Conservation (phyloP, 2,797 vertebrate species). For the Poeciliopsis paucimaculata region DNA sequence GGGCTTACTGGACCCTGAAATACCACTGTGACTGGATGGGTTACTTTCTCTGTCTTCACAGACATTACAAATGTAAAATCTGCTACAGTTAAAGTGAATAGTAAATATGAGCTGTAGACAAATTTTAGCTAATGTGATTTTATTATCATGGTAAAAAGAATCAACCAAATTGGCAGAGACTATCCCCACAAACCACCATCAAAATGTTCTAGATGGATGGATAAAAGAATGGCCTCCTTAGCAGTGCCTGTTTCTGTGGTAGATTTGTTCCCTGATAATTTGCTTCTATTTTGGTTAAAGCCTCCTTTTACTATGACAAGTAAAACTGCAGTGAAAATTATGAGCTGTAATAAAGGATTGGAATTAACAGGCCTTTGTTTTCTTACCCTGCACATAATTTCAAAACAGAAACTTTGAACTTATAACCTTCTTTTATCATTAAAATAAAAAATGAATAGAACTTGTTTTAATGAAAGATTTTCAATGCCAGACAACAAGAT, state of each 20-base stretch:
- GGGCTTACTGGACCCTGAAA: too few species aligned
- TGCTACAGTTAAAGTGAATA: not conserved
- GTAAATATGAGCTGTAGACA: not conserved
- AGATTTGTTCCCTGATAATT: not conserved
- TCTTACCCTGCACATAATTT: not conserved
- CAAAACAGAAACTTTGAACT: not conserved
- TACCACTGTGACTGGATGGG: not conserved
- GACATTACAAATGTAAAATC: not conserved
- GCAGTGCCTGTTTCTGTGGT: not conserved
- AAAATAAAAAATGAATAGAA: not conserved
- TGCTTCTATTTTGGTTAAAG: not conserved
- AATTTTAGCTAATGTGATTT: not conserved
- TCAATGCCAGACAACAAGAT: not conserved
- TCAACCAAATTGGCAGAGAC: not conserved
- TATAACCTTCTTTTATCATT: not conserved
- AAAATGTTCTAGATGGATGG: not conserved
- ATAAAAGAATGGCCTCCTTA: not conserved
- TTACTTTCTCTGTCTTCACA: not conserved
- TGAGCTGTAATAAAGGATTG: not conserved
- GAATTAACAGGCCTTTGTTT: not conserved
- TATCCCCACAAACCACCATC: not conserved
- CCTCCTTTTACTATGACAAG: not conserved
- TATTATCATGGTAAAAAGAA: not conserved
- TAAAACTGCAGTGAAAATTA: not conserved
- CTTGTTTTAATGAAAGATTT: not conserved